Evolutionary conservation across 2,888 invertebrate genomes (phyloP).

Genomic region (Mimachlamys varia): DNA sequence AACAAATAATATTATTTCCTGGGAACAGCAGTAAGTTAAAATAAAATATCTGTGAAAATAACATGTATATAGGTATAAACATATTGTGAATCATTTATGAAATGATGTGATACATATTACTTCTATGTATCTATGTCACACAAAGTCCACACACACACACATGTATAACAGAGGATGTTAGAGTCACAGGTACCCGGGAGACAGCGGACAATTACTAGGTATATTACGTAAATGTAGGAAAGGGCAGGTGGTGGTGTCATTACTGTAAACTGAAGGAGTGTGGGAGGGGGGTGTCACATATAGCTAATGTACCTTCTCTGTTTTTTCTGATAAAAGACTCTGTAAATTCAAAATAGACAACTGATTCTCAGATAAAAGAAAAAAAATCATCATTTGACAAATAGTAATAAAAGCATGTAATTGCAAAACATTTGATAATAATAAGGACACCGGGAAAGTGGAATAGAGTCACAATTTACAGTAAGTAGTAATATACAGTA

Average conservation of each 20-base stretch:
- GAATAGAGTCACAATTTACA: background rate
- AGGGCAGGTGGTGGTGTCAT: background rate
- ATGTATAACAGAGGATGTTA: background rate
- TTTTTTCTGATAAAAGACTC: background rate
- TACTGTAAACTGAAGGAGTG: background rate
- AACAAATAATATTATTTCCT: too few species aligned
- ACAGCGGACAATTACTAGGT: background rate
- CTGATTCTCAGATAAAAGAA: background rate
- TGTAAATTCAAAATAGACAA: slow-evolving; percentile 13
- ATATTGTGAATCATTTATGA: too few species aligned
- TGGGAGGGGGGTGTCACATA: background rate
- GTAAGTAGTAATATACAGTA: background rate
- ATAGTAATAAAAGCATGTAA: background rate
- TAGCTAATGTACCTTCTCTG: background rate
- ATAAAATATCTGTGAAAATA: too few species aligned
- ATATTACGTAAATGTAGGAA: background rate
- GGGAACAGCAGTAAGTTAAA: too few species aligned
- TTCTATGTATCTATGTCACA: background rate
- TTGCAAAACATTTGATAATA: background rate
- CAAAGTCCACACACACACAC: background rate
- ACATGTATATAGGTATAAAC: too few species aligned
- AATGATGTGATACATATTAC: too few species aligned
- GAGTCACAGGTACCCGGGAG: background rate
- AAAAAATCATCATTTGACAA: background rate
- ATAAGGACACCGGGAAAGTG: background rate